Conservation (phyloP, 35 echinoderm and acorn worm genomes). For the Stichopus chloronotus region DNA sequence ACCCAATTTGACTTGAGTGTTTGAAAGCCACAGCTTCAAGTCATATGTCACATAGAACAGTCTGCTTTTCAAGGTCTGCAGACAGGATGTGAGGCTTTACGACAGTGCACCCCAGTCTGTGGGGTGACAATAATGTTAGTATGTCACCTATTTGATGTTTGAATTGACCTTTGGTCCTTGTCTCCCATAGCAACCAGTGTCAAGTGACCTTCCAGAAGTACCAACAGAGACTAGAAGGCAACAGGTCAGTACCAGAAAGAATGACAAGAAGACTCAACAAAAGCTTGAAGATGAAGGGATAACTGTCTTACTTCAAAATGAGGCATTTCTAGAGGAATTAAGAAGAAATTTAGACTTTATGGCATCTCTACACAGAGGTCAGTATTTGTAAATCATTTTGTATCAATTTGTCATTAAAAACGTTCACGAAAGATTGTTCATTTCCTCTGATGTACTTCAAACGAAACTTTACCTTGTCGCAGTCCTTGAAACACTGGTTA, state of each 20-base stretch:
- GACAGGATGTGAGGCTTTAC: no score
- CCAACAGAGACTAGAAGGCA: slow-evolving; percentile 63
- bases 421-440: background rate
- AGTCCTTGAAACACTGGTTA: background rate
- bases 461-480: background rate
- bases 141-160: background rate
- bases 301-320: slow-evolving; percentile 81
- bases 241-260: slow-evolving; percentile 45
- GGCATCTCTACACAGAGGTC: slow-evolving; percentile 86
- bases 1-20: no score
- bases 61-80: no score
- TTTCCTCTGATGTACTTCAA: background rate
- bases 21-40: no score
- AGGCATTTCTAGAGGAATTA: slow-evolving; percentile 81
- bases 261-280: slow-evolving; percentile 73
- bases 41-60: no score
- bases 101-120: no score
- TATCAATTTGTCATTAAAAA: background rate
- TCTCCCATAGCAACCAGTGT: slow-evolving; percentile 61
- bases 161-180: background rate
- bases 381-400: background rate
- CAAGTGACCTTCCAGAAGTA: slow-evolving; percentile 57
- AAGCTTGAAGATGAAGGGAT: slow-evolving; percentile 84
- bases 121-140: no score
- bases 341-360: slow-evolving; percentile 85